Conservation (phyloP, 2,888 invertebrate species). For the Drosophila ezoana region DNA sequence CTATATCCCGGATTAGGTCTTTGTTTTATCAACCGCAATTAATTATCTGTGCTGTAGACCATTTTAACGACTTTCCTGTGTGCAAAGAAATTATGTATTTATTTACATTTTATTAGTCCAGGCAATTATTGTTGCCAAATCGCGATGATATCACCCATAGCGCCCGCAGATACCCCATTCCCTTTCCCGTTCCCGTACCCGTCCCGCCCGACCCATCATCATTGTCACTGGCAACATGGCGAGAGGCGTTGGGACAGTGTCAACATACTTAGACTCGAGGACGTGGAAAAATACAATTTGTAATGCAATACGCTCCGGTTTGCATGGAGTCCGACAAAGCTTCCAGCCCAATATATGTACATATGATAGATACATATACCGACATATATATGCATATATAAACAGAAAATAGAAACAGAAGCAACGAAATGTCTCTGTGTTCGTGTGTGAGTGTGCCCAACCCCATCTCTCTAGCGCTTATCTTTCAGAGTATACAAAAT, state of each 20-base stretch:
- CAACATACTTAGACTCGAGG: constrained; percentile 56
- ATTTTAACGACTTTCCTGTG: constrained; percentile 34
- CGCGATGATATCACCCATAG: constrained; percentile 72
- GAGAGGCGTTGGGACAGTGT: constrained; percentile 28
- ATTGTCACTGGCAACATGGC: constrained; percentile 31
- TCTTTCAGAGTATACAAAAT: constrained; percentile 48
- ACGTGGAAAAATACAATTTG: constrained; percentile 75
- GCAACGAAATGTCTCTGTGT: constrained; percentile 11
- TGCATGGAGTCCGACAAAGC: constrained; percentile 54
- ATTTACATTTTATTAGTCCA: constrained; percentile 72
- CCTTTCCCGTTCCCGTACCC: neutral
- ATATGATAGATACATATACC: constrained; percentile 20
- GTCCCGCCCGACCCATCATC: constrained; percentile 32
- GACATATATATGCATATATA: constrained; percentile 1
- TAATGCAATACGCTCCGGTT: constrained; percentile 75
- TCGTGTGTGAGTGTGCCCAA: constrained; percentile 1
- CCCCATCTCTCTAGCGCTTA: constrained; percentile 28
- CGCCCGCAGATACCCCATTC: constrained; percentile 13
- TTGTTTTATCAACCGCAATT: constrained; percentile 26
- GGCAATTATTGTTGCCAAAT: constrained; percentile 77
- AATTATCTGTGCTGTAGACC: constrained; percentile 20
- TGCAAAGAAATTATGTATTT: constrained; percentile 33
- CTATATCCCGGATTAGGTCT: neutral
- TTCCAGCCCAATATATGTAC: constrained; percentile 14
- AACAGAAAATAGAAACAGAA: constrained; percentile 18